Base-by-base conservation (phyloP, 2,888 invertebrate genomes). In the Sminthurides aquaticus region DNA sequence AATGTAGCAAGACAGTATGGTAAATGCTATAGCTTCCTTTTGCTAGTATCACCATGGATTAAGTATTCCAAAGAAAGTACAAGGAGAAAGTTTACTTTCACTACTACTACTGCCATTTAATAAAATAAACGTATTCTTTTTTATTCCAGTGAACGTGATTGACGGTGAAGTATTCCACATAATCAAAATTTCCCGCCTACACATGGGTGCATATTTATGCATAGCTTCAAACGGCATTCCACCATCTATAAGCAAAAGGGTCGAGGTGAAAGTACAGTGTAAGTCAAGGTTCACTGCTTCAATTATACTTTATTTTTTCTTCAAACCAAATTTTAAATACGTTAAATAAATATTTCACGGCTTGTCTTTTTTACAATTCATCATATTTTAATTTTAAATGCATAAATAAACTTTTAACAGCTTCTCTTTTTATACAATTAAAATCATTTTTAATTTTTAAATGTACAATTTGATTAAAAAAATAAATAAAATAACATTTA, bases 141-240 rank as follows among this genome's bases (percentile, higher is more conserved):
- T 57, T 2, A 11, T 83, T 82, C 57, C 83, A 92, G 92, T 91
- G 69, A 89, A 87, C 79, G 89, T 90, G 62, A 90, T 92, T 66
- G 90, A 92, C 76, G 92, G 92, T 1, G 92, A 92, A 78, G 84
- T 88, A 62, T 81, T 93, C 76, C 88, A 88, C 76, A 88, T 93
- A 76, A 86, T 87, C 65, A 91, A 91, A 83, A 91, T 93, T 73
- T 92, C 91, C 75, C 85, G 93, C 57, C 84, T 92, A 69, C 92
- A 92, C 79, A 93, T 93, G 92, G 93, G 91, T 26, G 89, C 91
- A 34, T 94, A 93, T 80, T 82, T 93, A 69, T 93, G 93, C 80
- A 92, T 93, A 72, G 80, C 81, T 15, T 76, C 76, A 65, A 81
- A 81, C 69, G 78, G 78, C 25, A 78, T 80, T 1, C 78, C 78